Evolutionary conservation across 2,888 invertebrate genomes (phyloP).

Genomic region (Sarcophaga rosellei): DNA sequence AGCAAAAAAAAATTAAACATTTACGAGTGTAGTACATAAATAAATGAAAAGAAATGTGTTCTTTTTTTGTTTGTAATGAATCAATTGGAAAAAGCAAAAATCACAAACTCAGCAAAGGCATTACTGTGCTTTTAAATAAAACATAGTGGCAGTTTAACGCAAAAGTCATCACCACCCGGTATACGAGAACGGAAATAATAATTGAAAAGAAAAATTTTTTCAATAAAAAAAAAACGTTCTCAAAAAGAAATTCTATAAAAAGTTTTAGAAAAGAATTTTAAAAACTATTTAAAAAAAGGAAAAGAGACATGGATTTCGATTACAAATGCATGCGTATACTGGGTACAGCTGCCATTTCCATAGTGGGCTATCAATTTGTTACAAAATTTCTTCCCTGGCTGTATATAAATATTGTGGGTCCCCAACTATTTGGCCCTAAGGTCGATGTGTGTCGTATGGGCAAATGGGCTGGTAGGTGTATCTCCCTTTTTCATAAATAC

Average conservation of each 20-base stretch:
- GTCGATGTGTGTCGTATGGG: slow-evolving; percentile 87
- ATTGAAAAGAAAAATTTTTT: slow-evolving; percentile 14
- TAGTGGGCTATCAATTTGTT: slow-evolving; percentile 79
- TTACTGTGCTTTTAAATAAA: slow-evolving; percentile 30
- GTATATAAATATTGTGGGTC: slow-evolving; percentile 82
- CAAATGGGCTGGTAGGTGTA: slow-evolving; percentile 85
- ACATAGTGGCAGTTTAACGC: slow-evolving; percentile 50
- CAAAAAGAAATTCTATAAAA: neutral
- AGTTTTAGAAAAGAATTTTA: neutral
- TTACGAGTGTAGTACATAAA: slow-evolving; percentile 15
- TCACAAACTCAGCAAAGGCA: slow-evolving; percentile 48
- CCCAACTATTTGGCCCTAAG: slow-evolving; percentile 83
- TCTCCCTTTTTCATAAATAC: slow-evolving; percentile 3
- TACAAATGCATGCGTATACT: slow-evolving; percentile 71
- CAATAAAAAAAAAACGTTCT: neutral
- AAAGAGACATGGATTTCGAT: slow-evolving; percentile 71
- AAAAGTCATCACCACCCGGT: slow-evolving; percentile 23
- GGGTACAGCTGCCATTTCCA: slow-evolving; percentile 74
- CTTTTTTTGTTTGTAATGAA: slow-evolving; percentile 57
- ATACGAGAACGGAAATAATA: slow-evolving; percentile 46
- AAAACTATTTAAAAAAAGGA: neutral
- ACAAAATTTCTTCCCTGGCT: slow-evolving; percentile 79
- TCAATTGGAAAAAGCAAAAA: slow-evolving; percentile 17
- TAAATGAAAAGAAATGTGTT: slow-evolving; percentile 57
- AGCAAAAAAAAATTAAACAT: slow-evolving; percentile 12